phyloP scores from a whole-genome alignment of 2,797 vertebrate species.

The Rhinophrynus dorsalis region DNA sequence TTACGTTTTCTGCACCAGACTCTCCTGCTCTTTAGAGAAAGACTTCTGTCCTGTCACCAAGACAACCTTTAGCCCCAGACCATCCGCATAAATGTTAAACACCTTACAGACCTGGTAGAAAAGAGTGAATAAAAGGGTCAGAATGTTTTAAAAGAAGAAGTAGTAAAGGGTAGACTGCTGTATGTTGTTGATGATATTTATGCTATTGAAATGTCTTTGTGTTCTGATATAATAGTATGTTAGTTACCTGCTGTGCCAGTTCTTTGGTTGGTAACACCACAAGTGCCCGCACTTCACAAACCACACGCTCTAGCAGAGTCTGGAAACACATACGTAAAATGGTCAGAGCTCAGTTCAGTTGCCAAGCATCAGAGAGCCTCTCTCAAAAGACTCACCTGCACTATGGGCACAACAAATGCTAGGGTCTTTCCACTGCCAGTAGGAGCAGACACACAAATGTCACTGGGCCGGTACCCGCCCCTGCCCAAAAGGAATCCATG shows the following conservation, averaged over 20 bases:
- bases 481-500: slow-evolving; percentile 76
- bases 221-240: too few species aligned
- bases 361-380: not conserved
- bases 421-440: slow-evolving; percentile 96
- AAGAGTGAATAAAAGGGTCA: not conserved
- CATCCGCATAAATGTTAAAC: slow-evolving; percentile 81
- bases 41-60: slow-evolving; percentile 84
- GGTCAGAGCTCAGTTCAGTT: not conserved
- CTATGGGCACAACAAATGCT: slow-evolving; percentile 86
- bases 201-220: too few species aligned
- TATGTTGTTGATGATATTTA: too few species aligned
- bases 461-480: slow-evolving; percentile 84
- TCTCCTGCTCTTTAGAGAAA: slow-evolving; percentile 81
- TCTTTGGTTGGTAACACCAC: slow-evolving; percentile 93
- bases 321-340: slow-evolving; percentile 51
- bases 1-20: slow-evolving; percentile 80
- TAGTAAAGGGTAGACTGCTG: too few species aligned
- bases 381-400: slow-evolving; percentile 75
- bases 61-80: slow-evolving; percentile 78
- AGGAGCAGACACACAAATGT: slow-evolving; percentile 92
- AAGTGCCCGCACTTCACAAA: slow-evolving; percentile 84
- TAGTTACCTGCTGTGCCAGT: slow-evolving; percentile 87
- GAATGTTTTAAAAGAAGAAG: too few species aligned
- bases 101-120: slow-evolving; percentile 83
- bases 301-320: slow-evolving; percentile 78